These are phyloP conservation scores for Heliconius hewitsoni DNA, from an alignment of 1,140 invertebrate species.

Conservation along the genomic window DNA sequence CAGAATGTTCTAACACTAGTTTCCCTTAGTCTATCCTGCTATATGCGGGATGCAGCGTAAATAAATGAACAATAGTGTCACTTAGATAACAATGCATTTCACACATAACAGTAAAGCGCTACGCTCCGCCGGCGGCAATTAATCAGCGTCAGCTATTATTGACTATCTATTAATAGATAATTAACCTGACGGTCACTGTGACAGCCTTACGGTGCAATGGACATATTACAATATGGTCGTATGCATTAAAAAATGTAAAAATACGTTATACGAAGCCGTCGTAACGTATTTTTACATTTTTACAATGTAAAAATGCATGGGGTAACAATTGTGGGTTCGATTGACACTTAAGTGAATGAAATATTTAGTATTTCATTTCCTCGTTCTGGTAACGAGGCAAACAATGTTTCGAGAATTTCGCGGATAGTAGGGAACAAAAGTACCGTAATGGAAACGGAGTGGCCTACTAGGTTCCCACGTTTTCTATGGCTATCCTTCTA, in stretches of 20 bases:
- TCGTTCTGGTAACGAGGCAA: neutral
- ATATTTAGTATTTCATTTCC: neutral
- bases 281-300: no score
- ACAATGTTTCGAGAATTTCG: no score
- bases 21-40: no score
- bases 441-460: no score
- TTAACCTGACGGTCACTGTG: neutral
- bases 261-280: neutral
- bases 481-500: no score
- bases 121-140: neutral
- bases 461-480: no score
- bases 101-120: neutral
- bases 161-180: constrained; percentile 3
- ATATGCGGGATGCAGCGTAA: neutral
- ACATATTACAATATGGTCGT: neutral
- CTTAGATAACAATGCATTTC: neutral
- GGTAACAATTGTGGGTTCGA: neutral
- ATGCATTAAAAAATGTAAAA: neutral
- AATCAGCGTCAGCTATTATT: neutral
- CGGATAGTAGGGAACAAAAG: no score
- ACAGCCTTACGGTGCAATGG: neutral
- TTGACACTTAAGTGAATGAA: neutral
- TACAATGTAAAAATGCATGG: no score
- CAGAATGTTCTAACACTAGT: no score
- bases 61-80: neutral